Base-by-base conservation (phyloP, 2,113 vertebrate species). In the Rhagologus leucostigma region DNA sequence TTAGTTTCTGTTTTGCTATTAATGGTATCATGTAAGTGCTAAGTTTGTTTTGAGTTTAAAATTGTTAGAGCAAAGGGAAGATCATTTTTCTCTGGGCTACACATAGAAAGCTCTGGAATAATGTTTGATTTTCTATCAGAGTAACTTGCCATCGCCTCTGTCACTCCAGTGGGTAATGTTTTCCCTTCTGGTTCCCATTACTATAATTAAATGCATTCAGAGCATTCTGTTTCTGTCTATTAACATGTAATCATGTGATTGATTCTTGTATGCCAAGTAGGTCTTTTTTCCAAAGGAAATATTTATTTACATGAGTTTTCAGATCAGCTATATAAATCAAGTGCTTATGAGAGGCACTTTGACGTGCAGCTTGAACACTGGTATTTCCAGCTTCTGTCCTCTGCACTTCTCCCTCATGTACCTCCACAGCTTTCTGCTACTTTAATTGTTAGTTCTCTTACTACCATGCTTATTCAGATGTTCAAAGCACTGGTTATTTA, bases 201-300 rank as follows among this genome's bases (percentile, higher is more conserved):
- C 74, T 84, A 6, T 96, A 89, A 95, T 93, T 84, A 94, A 86
- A 89, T 94, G 56, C 73, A 73, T 92, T 92, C 64, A 75, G 77
- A 90, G 60, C 68, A 17, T 78, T 94, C 60, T 67, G 55, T 90
- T 92, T 86, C 79, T 92, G 35, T 87, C 87, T 81, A 15, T 86
- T 89, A 93, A 73, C 70, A 22, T 95, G 63, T 73, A 88, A 95
- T 86, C 64, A 67, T 59, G 69, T 47, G 68, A 81, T 81, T 84
- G 84, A 82, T 88, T 81, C 56, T 86, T 84, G 44, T 52, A n/a
- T 91, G 76, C 91, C 80, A 87, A 87, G 37, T 44, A 89, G 83
- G 60, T 59, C 13, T 41, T 88, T 92, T 67, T 90, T 89, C 86
- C 52, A 68, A 79, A 87, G 77, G 49, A 91, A 95, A 63, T 60